Conservation (phyloP, 2,113 vertebrate species). For the Hipposideros armiger region DNA sequence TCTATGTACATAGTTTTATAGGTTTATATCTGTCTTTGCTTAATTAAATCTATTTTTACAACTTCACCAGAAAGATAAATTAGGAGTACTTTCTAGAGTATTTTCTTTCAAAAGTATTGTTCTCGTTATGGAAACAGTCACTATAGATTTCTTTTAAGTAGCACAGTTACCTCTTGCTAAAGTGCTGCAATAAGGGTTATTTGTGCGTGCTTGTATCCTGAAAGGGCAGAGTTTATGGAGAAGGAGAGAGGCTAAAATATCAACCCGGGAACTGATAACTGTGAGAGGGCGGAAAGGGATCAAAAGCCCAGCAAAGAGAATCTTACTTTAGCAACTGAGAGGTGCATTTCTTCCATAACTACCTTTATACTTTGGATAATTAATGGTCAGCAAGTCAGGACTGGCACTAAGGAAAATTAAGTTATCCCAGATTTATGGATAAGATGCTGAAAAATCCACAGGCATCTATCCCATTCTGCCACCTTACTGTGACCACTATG, state of each 20-base stretch:
- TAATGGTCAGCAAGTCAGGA: background rate
- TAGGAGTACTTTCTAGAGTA: slow-evolving; percentile 2
- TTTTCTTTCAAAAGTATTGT: slow-evolving; percentile 51
- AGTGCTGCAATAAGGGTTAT: background rate
- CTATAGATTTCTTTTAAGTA: slow-evolving; percentile 4
- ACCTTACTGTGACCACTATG: background rate
- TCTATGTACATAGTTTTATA: slow-evolving; percentile 55
- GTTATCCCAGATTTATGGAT: background rate
- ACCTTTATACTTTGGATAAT: background rate
- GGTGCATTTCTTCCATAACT: background rate
- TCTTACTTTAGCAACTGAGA: background rate
- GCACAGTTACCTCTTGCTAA: background rate
- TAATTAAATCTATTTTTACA: slow-evolving; percentile 64
- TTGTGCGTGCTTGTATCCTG: background rate
- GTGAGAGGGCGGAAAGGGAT: background rate
- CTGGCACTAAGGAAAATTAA: background rate
- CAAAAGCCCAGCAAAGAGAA: background rate
- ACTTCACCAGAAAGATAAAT: slow-evolving; percentile 54
- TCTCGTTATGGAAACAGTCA: slow-evolving; percentile 42
- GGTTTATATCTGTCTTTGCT: slow-evolving; percentile 38
- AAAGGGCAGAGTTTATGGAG: background rate
- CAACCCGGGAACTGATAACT: background rate
- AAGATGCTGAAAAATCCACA: background rate
- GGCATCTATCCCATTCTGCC: background rate
- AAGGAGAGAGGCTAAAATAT: background rate